Evolutionary conservation across 1,140 invertebrate genomes (phyloP).

Genomic region (Ostrea denselamellosa): DNA sequence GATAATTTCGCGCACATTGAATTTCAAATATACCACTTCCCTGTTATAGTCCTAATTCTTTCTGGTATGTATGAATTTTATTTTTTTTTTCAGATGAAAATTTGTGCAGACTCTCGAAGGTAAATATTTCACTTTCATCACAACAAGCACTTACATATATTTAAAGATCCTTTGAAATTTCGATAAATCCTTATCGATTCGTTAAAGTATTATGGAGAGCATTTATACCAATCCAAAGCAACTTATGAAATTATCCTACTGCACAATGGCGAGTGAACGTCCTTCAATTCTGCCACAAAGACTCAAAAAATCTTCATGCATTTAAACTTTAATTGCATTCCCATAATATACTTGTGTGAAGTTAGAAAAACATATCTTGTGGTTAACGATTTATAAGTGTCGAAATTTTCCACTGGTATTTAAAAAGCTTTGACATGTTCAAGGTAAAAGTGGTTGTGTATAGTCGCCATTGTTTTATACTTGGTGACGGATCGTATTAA

Average conservation of each 20-base stretch:
- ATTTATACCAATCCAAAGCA: conserved; percentile 22
- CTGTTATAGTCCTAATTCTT: background rate
- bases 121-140: conserved; percentile 3
- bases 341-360: conserved; percentile 11
- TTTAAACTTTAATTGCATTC: conserved; percentile 31
- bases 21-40: background rate
- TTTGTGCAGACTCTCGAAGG: conserved; percentile 17
- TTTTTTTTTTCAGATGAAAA: conserved; percentile 21
- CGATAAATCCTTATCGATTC: background rate
- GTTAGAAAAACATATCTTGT: conserved; percentile 8
- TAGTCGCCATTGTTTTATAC: conserved; percentile 22
- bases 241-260: conserved; percentile 9
- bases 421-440: background rate
- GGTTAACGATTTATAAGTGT: background rate
- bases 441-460: conserved; percentile 22
- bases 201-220: background rate
- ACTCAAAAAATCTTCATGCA: conserved; percentile 24
- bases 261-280: background rate
- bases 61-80: background rate
- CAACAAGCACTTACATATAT: background rate
- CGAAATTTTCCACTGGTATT: background rate
- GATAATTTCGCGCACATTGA: too few species aligned
- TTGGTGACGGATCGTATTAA: background rate
- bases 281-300: conserved; percentile 22
- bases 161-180: conserved; percentile 3